A percentile compares a stretch with the other conserved stretches of the same genome.
Conservation (phyloP, 2,113 vertebrate species). For the Stegostoma tigrinum region DNA sequence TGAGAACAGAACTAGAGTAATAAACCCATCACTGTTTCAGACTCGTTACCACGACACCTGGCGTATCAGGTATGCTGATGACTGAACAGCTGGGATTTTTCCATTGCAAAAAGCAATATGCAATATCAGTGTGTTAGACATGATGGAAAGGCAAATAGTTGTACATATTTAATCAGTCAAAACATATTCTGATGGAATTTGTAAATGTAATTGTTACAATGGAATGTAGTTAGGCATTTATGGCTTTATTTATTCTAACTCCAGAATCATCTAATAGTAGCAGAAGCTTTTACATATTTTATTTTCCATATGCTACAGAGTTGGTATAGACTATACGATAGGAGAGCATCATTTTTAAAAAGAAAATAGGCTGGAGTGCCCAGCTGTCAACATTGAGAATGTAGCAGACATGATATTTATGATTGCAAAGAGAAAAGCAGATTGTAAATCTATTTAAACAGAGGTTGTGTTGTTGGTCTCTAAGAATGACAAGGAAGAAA, state of each 20-base stretch:
- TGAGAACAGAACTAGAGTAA: slow-evolving; percentile 46
- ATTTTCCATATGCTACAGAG: neutral
- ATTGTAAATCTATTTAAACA: neutral
- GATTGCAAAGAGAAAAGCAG: neutral
- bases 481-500: neutral
- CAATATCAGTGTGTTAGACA: neutral
- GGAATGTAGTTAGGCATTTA: neutral
- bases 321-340: neutral
- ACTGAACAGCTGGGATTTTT: neutral
- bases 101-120: slow-evolving; percentile 7
- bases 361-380: neutral
- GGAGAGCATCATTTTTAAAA: neutral
- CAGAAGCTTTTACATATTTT: neutral
- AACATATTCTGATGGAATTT: neutral
- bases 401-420: neutral
- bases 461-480: neutral
- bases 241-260: neutral
- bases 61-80: neutral
- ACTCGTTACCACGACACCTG: slow-evolving; percentile 50
- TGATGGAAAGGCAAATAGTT: neutral
- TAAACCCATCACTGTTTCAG: slow-evolving; percentile 50
- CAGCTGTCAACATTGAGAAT: neutral
- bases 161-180: neutral
- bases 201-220: neutral
- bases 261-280: neutral